A percentile compares a stretch with the other conserved stretches of the same genome.
These are phyloP conservation scores for Nymphalis io DNA, from an alignment of 1,140 invertebrate species.

Conservation along the genomic window DNA sequence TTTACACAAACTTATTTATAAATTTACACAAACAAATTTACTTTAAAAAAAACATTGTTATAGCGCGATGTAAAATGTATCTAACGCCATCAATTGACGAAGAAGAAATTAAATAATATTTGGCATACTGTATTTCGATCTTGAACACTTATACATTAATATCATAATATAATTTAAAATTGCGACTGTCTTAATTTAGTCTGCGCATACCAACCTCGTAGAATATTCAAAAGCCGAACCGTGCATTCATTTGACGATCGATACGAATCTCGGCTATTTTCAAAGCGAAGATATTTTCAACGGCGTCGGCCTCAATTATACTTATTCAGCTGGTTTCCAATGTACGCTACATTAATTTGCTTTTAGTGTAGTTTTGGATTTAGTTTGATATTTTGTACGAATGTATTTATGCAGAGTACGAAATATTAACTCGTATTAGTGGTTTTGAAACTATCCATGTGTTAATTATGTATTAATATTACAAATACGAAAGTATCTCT, in stretches of 20 bases:
- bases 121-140: too few species aligned
- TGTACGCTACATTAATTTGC: conserved; percentile 31
- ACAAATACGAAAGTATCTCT: too few species aligned
- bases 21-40: too few species aligned
- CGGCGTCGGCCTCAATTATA: conserved; percentile 33
- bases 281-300: conserved; percentile 38
- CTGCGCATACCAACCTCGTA: conserved; percentile 19
- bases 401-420: neutral
- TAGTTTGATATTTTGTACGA: conserved; percentile 17
- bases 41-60: too few species aligned
- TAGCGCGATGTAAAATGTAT: too few species aligned
- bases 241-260: conserved; percentile 35
- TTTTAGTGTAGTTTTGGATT: conserved; percentile 24
- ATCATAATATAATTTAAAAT: neutral
- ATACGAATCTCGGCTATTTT: conserved; percentile 39
- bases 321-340: conserved; percentile 26
- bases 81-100: too few species aligned
- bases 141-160: too few species aligned
- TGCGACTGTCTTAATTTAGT: conserved; percentile 11
- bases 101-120: too few species aligned
- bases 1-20: too few species aligned
- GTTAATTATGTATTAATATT: neutral
- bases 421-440: neutral
- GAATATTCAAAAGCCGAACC: conserved; percentile 38
- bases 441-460: neutral